These are phyloP conservation scores for Sinotaia quadrata DNA, from an alignment of 2,888 invertebrate genomes.

Conservation along the genomic window DNA sequence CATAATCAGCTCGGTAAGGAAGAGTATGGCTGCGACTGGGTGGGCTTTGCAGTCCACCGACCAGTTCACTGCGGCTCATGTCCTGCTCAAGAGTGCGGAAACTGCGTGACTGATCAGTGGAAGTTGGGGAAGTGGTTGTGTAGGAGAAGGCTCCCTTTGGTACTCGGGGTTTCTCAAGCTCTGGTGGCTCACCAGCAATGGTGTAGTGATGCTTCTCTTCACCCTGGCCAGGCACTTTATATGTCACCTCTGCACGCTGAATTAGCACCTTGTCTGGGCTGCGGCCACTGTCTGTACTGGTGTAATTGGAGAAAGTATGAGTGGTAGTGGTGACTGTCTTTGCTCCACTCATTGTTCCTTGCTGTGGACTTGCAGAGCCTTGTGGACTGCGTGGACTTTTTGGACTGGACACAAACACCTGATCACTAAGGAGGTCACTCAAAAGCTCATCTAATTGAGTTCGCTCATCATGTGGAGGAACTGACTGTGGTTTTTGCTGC, in stretches of 20 bases:
- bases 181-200: constrained; percentile 50
- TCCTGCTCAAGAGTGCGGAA: constrained; percentile 36
- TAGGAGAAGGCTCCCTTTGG: constrained; percentile 63
- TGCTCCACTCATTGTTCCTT: constrained; percentile 38
- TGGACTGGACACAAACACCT: constrained; percentile 44
- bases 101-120: constrained; percentile 27
- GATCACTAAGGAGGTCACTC: constrained; percentile 68
- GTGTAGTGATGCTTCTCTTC: constrained; percentile 58
- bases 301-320: constrained; percentile 48
- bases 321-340: constrained; percentile 48
- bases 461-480: constrained; percentile 60
- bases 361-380: constrained; percentile 20
- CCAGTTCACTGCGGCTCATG: neutral
- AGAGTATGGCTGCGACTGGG: constrained; percentile 43
- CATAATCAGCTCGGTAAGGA: constrained; percentile 64
- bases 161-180: constrained; percentile 38
- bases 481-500: constrained; percentile 34
- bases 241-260: constrained; percentile 60
- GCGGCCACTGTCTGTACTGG: constrained; percentile 52
- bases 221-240: constrained; percentile 54
- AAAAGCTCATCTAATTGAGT: constrained; percentile 69
- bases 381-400: constrained; percentile 37
- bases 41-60: constrained; percentile 12
- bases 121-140: constrained; percentile 51
- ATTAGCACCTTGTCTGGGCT: constrained; percentile 56